Evolutionary conservation across 92 coral and sea anemone genomes (phyloP).

Genomic region (Actinostola sp.): DNA sequence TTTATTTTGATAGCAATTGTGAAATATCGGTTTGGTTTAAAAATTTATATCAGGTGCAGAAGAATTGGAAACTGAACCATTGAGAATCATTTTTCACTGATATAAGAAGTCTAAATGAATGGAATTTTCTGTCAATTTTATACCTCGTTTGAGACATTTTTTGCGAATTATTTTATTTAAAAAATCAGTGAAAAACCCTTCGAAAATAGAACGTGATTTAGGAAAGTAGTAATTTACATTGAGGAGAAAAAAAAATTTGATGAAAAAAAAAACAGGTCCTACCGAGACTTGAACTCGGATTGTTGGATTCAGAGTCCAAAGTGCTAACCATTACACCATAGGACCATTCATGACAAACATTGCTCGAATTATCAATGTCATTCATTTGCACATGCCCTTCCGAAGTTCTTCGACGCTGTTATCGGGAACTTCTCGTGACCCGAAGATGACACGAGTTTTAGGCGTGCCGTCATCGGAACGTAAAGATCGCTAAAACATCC

Average conservation of each 20-base stretch:
- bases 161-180: neutral
- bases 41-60: no score
- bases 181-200: neutral
- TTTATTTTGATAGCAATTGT: no score
- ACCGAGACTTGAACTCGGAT: conserved; percentile 99
- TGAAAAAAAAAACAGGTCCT: conserved; percentile 61
- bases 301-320: conserved; percentile 99
- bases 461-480: conserved; percentile 93
- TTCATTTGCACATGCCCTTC: neutral
- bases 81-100: no score
- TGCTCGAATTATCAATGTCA: neutral
- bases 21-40: no score
- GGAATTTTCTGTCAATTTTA: no score
- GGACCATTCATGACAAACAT: conserved; percentile 20
- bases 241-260: neutral
- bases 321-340: conserved; percentile 99
- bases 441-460: conserved; percentile 81
- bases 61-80: no score
- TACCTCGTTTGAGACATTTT: neutral
- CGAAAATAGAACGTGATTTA: neutral
- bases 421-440: conserved; percentile 70
- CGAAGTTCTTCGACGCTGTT: conserved; percentile 18
- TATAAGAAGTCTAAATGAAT: no score
- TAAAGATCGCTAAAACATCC: conserved; percentile 63
- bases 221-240: neutral